Evolutionary conservation across 2,113 vertebrate species (phyloP), one percentile per base, ranked within the genome.

Genomic region (Falcunculus frontatus): DNA sequence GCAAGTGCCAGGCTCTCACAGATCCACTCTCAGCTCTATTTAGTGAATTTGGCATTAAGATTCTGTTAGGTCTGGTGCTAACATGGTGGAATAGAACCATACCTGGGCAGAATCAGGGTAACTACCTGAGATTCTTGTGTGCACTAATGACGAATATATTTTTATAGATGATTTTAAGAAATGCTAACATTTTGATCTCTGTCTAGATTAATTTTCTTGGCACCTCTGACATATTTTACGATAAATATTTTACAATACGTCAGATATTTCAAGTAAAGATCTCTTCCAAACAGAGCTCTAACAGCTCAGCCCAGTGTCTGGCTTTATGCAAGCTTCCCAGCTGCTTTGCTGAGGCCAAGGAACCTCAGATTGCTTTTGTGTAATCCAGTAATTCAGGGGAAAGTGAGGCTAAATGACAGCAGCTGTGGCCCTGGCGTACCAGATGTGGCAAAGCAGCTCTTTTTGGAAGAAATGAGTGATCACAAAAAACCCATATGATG

Each of bases 381-480:
- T 89, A 30, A 77, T 68, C 18, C 87, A 55, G 82, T 95, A 74
- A 87, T 29, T 52, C 20, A 21, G 91, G 78, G 85, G 77, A 91
- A 67, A 84, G 84, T 65, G 82, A 90, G 70, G 60, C 85, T 86
- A 37, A 80, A 64, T 75, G 75, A 35, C 74, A 91, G 78, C 97
- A 97, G 94, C 96, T 97, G 97, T 89, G 96, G 81, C 85, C 89
- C 72, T 3, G 13, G 13, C 7, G 2, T 74, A 84, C 80, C 93
- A 95, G 87, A 62, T 93, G 91, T 84, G 92, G 39, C 92, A 67
- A 44, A 75, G 82, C 27, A 2, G 74, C 87, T 90, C 60, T 33
- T 74, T 84, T 82, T 62, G 84, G 90, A 70, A 73, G 84, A 84
- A 90, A 92, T 72, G 79, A 89, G 72, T 70, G 65, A 72, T 90